These are phyloP conservation scores for Turritopsis rubra DNA, from an alignment of 30 jellyfish, hydroid and myxozoan genomes.

Conservation along the genomic window DNA sequence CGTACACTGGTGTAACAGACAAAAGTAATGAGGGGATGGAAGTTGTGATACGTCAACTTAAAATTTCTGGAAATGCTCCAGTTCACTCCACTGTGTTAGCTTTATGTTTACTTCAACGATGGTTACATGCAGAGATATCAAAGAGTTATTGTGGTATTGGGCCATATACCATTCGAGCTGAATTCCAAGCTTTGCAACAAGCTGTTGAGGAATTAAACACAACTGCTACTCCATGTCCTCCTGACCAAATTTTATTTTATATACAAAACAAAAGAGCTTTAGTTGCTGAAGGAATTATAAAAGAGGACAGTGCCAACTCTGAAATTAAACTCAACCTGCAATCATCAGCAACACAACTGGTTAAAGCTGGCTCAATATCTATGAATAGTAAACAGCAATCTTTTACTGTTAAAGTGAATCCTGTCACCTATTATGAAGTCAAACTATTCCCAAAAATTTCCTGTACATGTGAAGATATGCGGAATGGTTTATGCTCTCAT, in stretches of 20 bases:
- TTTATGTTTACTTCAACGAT: constrained; percentile 63
- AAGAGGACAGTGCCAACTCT: constrained; percentile 53
- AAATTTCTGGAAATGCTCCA: constrained; percentile 47
- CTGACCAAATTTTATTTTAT: constrained; percentile 59
- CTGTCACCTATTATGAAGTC: constrained; percentile 43
- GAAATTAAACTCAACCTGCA: constrained; percentile 58
- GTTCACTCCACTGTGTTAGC: constrained; percentile 44
- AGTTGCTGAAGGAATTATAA: constrained; percentile 50
- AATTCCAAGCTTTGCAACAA: constrained; percentile 40
- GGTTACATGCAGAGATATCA: constrained; percentile 48
- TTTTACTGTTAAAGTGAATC: constrained; percentile 33
- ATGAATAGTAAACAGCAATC: constrained; percentile 35
- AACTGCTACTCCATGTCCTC: constrained; percentile 59
- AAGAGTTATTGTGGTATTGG: constrained; percentile 59
- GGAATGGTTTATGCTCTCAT: constrained; percentile 66
- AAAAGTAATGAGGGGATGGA: constrained; percentile 63
- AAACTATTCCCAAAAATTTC: constrained; percentile 69
- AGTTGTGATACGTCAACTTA: constrained; percentile 55
- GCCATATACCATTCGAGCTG: constrained; percentile 48
- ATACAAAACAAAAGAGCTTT: constrained; percentile 53
- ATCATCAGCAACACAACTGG: constrained; percentile 38
- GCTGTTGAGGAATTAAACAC: constrained; percentile 38
- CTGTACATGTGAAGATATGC: constrained; percentile 65
- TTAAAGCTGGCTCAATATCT: constrained; percentile 32
- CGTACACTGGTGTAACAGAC: constrained; percentile 77